phyloP scores from a whole-genome alignment of 2,888 invertebrate species.

The Julus scandinavius region DNA sequence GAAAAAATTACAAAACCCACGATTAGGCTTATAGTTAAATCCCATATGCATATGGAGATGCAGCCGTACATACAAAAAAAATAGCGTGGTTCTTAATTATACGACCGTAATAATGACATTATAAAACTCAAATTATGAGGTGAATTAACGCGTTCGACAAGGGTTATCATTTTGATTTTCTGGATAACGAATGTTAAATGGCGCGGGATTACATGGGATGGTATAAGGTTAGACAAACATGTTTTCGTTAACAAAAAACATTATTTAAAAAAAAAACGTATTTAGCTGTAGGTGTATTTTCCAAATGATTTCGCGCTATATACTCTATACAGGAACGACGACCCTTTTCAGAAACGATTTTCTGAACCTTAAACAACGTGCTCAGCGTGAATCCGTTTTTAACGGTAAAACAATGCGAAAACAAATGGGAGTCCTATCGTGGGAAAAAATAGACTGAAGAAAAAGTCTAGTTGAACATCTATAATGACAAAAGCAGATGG shows the following conservation, averaged over 20 bases:
- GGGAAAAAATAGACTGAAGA: constrained; percentile 4
- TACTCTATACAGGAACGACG: neutral
- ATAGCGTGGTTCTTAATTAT: neutral
- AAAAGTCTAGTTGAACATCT: neutral
- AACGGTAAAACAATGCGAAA: constrained; percentile 51
- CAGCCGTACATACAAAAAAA: neutral
- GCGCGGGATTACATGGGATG: constrained; percentile 11
- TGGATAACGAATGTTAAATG: constrained; percentile 43
- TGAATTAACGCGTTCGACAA: constrained; percentile 45
- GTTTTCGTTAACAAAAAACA: neutral
- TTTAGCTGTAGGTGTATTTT: constrained; percentile 21
- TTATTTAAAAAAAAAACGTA: neutral
- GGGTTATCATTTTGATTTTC: constrained; percentile 48
- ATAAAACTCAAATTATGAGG: constrained; percentile 40
- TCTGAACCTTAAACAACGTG: constrained; percentile 14
- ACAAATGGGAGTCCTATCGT: constrained; percentile 32
- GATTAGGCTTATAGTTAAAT: neutral
- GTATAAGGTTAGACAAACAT: constrained; percentile 24
- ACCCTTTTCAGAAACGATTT: constrained; percentile 36
- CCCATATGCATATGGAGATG: neutral
- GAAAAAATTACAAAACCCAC: neutral
- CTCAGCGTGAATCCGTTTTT: constrained; percentile 49
- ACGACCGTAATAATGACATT: neutral
- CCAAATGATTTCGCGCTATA: neutral
- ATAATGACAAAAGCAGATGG: constrained; percentile 32